Evolutionary conservation across 2,888 invertebrate genomes (phyloP), one percentile per base, ranked within the genome.

Genomic region (Diogma glabrata): DNA sequence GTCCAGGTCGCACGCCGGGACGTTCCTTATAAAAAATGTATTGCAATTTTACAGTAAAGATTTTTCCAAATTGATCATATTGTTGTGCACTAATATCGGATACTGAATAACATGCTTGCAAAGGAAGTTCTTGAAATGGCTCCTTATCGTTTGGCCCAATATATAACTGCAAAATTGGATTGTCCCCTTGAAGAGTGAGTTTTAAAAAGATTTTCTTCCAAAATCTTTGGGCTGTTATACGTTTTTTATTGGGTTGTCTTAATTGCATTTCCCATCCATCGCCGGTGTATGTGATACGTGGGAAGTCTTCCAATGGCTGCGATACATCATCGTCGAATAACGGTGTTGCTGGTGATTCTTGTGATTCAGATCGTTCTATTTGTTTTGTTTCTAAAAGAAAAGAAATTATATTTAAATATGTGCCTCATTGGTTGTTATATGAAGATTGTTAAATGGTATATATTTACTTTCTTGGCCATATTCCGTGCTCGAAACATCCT

Each of bases 31-130:
- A 99, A 70, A 96, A 93, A 51, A 97, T 88, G 66, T 95, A 96
- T 69, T 97, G 97, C 58, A 70, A 58, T 68, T 94, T 97, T 52
- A 97, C 82, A 1, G 99, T 99, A 74, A 99, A 97, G 60, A 99
- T 96, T 74, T 99, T 99, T 24, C 97, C 97, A 67, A 88, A 99
- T 69, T 95, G 92, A 72, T 99, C 99, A 67, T 92, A 97, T 68
- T 97, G 97, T 72, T 99, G 99, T 28, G 94, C 90, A 48, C 87
- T 88, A 47, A 93, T 85, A 55, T 93, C 94, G 4, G 94, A 95
- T 45, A 95, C 86, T 2, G 93, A 93, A 71, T 96, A 96, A 67
- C 92, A 94, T 2, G 94, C 86, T 68, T 94, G 90, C 57, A 95
- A 72, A 0, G 93, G 93, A 58, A 96, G 74, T 72, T 96, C 96